phyloP scores from a whole-genome alignment of 2,888 invertebrate genomes.

The Chymomyza procnemis region DNA sequence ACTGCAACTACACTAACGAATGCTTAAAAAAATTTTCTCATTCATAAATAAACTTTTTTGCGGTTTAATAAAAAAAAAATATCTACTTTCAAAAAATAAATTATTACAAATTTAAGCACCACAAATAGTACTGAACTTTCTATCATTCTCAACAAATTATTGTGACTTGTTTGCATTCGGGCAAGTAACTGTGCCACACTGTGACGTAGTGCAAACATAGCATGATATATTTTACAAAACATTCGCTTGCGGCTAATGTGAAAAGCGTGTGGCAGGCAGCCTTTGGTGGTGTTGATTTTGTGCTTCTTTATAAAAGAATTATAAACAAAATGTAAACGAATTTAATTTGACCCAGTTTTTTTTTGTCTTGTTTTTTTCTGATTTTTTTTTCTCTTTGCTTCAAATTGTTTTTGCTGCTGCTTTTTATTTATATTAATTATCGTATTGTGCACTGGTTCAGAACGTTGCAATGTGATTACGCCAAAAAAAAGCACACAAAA shows the following conservation, averaged over 20 bases:
- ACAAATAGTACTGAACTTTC: too few relatives aligned
- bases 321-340: constrained; percentile 55
- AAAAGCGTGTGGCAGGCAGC: constrained; percentile 19
- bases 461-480: constrained; percentile 44
- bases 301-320: constrained; percentile 28
- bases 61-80: too few relatives aligned
- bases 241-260: constrained; percentile 22
- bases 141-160: too few relatives aligned
- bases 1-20: too few relatives aligned
- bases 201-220: too few relatives aligned
- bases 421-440: constrained; percentile 60
- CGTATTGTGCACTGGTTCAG: constrained; percentile 32
- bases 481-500: constrained; percentile 16
- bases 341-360: constrained; percentile 62
- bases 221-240: background rate
- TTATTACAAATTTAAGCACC: too few relatives aligned
- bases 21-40: too few relatives aligned
- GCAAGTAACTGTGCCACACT: too few relatives aligned
- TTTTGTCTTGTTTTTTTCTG: constrained; percentile 11
- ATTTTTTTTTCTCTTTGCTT: background rate
- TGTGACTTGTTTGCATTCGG: too few relatives aligned
- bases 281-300: constrained; percentile 16
- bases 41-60: too few relatives aligned
- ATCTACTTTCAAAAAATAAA: too few relatives aligned
- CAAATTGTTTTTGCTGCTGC: constrained; percentile 7